These are phyloP conservation scores for Smutsia temminckii DNA, from an alignment of 2,797 vertebrate genomes.

Conservation along the genomic window DNA sequence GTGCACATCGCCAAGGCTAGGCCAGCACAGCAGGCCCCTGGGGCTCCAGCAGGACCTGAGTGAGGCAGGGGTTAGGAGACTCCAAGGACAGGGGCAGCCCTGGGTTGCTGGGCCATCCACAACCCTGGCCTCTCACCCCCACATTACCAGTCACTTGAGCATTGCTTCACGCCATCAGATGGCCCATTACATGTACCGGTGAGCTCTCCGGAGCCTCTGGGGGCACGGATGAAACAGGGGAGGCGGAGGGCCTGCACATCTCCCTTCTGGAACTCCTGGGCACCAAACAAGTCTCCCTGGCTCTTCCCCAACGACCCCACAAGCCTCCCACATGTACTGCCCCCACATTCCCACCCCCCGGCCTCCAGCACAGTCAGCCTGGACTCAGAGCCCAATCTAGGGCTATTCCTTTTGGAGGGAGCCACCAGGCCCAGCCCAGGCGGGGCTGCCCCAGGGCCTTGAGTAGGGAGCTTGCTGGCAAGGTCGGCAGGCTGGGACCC, in stretches of 20 bases:
- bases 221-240: neutral
- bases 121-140: too few relatives aligned
- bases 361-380: neutral
- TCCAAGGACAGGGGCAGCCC: neutral
- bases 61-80: neutral
- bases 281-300: neutral
- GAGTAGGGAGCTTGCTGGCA: neutral
- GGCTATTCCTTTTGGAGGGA: neutral
- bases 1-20: neutral
- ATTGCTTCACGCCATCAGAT: too few relatives aligned
- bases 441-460: neutral
- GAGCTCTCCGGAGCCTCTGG: neutral
- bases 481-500: neutral
- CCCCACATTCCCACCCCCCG: neutral
- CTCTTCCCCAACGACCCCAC: neutral
- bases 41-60: neutral
- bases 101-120: too few relatives aligned
- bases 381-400: neutral
- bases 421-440: neutral
- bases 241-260: neutral
- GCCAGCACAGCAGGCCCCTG: neutral
- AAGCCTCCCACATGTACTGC: neutral
- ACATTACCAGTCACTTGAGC: neutral
- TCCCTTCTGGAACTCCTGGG: neutral
- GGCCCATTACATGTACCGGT: accelerated